Evolutionary conservation across 37 sponge, comb jelly and placozoan species (phyloP).

Genomic region (Ephydatia muelleri): DNA sequence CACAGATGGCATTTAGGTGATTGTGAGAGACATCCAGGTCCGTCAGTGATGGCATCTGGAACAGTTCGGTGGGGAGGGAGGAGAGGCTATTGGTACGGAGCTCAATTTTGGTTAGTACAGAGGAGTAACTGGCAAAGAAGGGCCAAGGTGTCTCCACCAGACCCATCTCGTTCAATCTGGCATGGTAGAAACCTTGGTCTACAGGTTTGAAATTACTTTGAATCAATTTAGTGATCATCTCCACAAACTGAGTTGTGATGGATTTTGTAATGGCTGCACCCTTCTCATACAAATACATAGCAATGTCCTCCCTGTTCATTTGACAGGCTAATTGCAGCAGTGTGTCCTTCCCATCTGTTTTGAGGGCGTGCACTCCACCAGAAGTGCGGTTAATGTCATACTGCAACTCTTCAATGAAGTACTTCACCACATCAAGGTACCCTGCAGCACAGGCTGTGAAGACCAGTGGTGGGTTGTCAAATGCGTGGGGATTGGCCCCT

Average conservation of each 20-base stretch:
- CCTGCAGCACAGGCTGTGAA: slow-evolving; percentile 76
- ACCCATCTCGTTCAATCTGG: slow-evolving; percentile 67
- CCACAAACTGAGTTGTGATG: slow-evolving; percentile 33
- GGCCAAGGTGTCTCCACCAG: slow-evolving; percentile 50
- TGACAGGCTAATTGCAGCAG: slow-evolving; percentile 60
- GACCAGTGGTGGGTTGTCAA: slow-evolving; percentile 65
- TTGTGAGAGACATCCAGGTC: slow-evolving; percentile 64
- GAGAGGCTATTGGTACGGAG: slow-evolving; percentile 57
- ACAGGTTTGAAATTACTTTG: slow-evolving; percentile 34
- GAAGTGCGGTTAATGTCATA: slow-evolving; percentile 52
- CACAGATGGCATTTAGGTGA: slow-evolving; percentile 44
- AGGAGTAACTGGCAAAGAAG: slow-evolving; percentile 42
- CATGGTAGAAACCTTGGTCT: slow-evolving; percentile 39
- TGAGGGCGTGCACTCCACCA: slow-evolving; percentile 26
- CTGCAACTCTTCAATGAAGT: slow-evolving; percentile 64
- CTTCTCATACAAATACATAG: slow-evolving; percentile 42
- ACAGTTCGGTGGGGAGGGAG: slow-evolving; percentile 62
- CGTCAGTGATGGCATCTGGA: slow-evolving; percentile 65
- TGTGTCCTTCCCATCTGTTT: slow-evolving; percentile 65
- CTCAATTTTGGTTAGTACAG: slow-evolving; percentile 46
- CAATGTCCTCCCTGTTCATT: slow-evolving; percentile 47
- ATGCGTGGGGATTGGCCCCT: slow-evolving; percentile 50
- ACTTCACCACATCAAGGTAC: slow-evolving; percentile 58
- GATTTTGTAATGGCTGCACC: slow-evolving; percentile 69
- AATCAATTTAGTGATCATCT: slow-evolving; percentile 41